Percentiles rank a stretch among this genome's conserved stretches.
Conservation (phyloP, 2,888 invertebrate species). For the Ligdia adustata region DNA sequence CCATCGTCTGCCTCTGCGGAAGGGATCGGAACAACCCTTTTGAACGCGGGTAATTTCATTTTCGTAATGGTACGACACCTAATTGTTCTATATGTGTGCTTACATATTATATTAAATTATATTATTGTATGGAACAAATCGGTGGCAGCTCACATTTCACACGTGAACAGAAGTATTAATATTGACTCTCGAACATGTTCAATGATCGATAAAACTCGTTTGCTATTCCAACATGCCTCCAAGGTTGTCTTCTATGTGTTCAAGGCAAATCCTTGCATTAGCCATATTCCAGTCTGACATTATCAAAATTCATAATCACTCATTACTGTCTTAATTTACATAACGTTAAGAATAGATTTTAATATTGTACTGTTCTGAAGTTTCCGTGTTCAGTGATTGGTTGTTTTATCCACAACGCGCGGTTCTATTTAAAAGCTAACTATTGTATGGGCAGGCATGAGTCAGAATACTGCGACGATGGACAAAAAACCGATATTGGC, state of each 20-base stretch:
- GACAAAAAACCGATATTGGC: constrained; percentile 62
- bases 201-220: constrained; percentile 50
- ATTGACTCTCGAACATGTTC: constrained; percentile 17
- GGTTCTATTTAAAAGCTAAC: constrained; percentile 63
- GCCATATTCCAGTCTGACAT: constrained; percentile 50
- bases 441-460: constrained; percentile 65
- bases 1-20: constrained; percentile 81
- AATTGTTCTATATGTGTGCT: constrained; percentile 29
- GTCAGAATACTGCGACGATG: constrained; percentile 57
- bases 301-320: constrained; percentile 9
- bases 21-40: constrained; percentile 75
- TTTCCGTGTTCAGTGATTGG: constrained; percentile 55
- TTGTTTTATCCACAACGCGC: constrained; percentile 47
- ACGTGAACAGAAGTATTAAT: constrained; percentile 12
- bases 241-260: constrained; percentile 69
- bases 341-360: constrained; percentile 47
- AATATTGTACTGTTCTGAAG: constrained; percentile 37
- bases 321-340: constrained; percentile 14
- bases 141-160: constrained; percentile 21
- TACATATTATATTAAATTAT: not conserved
- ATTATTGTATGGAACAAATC: no score
- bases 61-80: constrained; percentile 54
- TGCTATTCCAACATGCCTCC: constrained; percentile 55
- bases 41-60: constrained; percentile 79
- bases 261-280: constrained; percentile 66